These are phyloP conservation scores for Uloborus plumipes DNA, from an alignment of 2,888 invertebrate genomes.

Conservation along the genomic window DNA sequence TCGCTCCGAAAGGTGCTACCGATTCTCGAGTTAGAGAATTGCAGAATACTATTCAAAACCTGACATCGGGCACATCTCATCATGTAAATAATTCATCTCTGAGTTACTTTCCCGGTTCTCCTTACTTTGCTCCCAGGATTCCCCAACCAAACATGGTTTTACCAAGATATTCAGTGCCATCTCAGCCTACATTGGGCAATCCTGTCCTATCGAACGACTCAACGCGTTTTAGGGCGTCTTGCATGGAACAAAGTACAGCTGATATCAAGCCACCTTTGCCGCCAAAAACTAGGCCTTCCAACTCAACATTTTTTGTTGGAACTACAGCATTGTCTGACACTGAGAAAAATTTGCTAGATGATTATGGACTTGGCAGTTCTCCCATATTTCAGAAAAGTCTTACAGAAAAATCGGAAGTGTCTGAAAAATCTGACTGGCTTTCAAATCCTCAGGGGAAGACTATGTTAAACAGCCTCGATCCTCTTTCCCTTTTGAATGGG, in stretches of 20 bases:
- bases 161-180: background rate
- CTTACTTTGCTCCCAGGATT: conserved; percentile 36
- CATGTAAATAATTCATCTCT: conserved; percentile 13
- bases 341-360: conserved; percentile 43
- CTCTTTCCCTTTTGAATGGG: background rate
- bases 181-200: background rate
- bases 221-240: background rate
- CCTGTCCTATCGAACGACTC: conserved; percentile 12
- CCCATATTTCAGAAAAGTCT: conserved; percentile 31
- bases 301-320: conserved; percentile 37
- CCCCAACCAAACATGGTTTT: conserved; percentile 32
- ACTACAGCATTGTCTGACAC: conserved; percentile 28
- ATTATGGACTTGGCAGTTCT: conserved; percentile 48
- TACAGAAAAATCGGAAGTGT: background rate
- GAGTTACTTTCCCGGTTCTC: conserved; percentile 15
- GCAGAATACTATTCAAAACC: conserved; percentile 50
- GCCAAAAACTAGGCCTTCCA: conserved; percentile 24
- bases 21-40: conserved; percentile 46
- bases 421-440: background rate
- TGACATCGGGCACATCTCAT: conserved; percentile 17
- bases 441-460: background rate
- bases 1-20: conserved; percentile 23
- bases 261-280: conserved; percentile 41
- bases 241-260: background rate
- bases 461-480: conserved; percentile 8